Evolutionary conservation across 2,797 vertebrate species (phyloP), one percentile per base, ranked within the genome.

Genomic region (Cuniculus paca): DNA sequence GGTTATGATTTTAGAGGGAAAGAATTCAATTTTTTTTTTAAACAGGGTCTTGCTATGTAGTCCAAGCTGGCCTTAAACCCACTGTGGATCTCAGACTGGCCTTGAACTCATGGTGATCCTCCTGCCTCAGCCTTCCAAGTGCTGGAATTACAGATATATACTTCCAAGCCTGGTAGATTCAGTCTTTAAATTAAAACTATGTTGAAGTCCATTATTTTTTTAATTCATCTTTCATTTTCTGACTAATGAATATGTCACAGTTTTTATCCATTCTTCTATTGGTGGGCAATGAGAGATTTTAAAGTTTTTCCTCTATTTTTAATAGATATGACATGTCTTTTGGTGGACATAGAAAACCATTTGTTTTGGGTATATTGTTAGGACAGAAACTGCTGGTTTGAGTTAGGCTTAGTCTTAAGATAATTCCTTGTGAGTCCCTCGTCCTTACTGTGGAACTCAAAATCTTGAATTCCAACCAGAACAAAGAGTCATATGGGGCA

Each of bases 401-500:
- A 16, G 16, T 24, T 22, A 80, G 13, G 9, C 48, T 90, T 65
- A 48, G n/a, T 89, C 83, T 56, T 85, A 84, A 78, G 60, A 6
- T 63, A 78, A n/a, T 56, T 7, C n/a, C 45, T 61, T 86, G 0
- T 63, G 36, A 54, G 10, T 61, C 45, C 50, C 17, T 2, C 16
- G 63, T 28, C 42, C 22, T 68, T 89, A 58, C 6, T 34, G 8
- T 45, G 24, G 39, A 95, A 85, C 19, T 63, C 52, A 60, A 22
- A 52, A 70, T 31, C 31, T 85, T 93, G 52, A 95, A 93, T 91
- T 93, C 52, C 81, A 91, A 91, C 54, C 84, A 91, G 80, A 83
- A 77, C 56, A 91, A 68, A n/a, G 80, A 81, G 12, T 45, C 48
- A 11, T 45, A 24, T 48, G 42, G 65, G 20, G 11, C 20, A 22